These are phyloP conservation scores for Octomys mimax DNA, from an alignment of 2,797 vertebrate genomes.

Conservation along the genomic window DNA sequence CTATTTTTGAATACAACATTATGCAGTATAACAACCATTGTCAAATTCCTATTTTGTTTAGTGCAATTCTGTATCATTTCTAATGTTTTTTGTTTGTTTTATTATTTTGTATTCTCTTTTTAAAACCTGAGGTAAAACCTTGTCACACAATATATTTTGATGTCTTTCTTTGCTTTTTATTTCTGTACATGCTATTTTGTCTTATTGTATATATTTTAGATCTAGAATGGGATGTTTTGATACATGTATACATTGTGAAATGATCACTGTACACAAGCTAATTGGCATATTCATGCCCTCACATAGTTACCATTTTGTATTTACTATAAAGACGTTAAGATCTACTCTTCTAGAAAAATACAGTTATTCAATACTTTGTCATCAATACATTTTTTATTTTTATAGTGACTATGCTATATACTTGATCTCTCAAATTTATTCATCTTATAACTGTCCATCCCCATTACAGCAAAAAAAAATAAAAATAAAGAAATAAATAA, in stretches of 20 bases:
- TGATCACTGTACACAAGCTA: neutral
- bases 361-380: neutral
- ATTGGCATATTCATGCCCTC: neutral
- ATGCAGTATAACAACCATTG: too few species aligned
- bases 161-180: constrained; percentile 51
- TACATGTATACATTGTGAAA: neutral
- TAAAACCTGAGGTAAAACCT: neutral
- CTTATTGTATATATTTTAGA: neutral
- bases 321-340: neutral
- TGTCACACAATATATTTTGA: constrained; percentile 21
- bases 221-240: neutral
- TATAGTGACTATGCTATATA: neutral
- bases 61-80: too few species aligned
- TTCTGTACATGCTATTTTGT: constrained; percentile 41
- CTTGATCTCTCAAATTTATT: neutral
- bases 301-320: neutral
- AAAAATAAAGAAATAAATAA: neutral
- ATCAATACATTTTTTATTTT: neutral
- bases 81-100: too few species aligned
- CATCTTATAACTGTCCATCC: neutral
- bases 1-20: too few species aligned
- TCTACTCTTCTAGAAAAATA: constrained; percentile 19
- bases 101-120: neutral
- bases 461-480: too few species aligned
- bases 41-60: too few species aligned